These are phyloP conservation scores for Fratercula arctica DNA, from an alignment of 2,797 vertebrate genomes.

Conservation along the genomic window DNA sequence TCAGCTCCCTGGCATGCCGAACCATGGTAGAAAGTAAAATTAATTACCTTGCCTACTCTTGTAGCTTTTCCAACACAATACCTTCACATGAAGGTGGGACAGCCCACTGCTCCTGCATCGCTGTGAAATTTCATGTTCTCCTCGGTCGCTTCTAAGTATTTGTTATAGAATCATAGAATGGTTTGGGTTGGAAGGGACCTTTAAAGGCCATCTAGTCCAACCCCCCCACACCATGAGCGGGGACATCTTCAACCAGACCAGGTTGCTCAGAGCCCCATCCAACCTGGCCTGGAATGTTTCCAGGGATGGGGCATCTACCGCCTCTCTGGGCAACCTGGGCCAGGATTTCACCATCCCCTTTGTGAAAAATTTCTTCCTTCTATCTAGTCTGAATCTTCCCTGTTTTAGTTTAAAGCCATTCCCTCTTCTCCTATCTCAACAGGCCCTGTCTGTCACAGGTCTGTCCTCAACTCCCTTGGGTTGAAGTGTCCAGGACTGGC, in stretches of 20 bases:
- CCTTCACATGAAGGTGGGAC: not conserved
- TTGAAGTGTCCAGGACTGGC: not conserved
- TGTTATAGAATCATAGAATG: not conserved
- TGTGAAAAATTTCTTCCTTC: fast-evolving
- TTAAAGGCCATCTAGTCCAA: not conserved
- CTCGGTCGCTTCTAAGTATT: not conserved
- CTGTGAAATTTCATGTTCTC: not conserved
- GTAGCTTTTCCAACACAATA: not conserved
- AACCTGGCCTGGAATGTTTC: not conserved
- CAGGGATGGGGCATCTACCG: not conserved
- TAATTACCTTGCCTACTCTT: not conserved
- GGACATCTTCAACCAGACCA: not conserved
- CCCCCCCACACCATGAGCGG: not conserved
- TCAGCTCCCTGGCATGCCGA: slow-evolving; percentile 26
- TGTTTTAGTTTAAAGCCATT: not conserved
- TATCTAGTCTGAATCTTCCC: not conserved
- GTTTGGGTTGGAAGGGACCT: not conserved
- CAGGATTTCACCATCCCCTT: not conserved
- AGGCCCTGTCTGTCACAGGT: not conserved
- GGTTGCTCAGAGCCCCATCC: not conserved
- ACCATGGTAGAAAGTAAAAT: slow-evolving; percentile 1
- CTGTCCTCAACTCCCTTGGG: not conserved
- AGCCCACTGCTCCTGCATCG: fast-evolving
- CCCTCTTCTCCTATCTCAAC: not conserved
- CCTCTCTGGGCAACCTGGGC: not conserved